phyloP scores from a whole-genome alignment of 2,113 vertebrate species.

The Australoheros scitulus region DNA sequence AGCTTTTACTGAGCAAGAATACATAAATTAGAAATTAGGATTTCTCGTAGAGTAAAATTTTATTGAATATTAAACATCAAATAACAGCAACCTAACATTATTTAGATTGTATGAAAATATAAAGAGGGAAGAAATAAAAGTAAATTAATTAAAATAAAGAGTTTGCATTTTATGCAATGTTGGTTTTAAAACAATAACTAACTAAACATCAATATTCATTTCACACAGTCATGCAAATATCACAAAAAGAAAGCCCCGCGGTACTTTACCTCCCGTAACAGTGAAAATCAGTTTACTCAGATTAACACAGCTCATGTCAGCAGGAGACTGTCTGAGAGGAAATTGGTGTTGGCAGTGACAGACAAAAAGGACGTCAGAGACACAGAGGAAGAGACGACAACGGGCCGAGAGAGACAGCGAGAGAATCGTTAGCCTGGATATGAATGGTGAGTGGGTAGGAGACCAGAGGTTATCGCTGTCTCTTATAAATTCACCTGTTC shows the following conservation, averaged over 20 bases:
- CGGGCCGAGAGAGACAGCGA: background rate
- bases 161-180: too few species aligned
- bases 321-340: background rate
- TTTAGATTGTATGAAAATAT: background rate
- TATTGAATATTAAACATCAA: background rate
- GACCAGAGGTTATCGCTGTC: conserved; percentile 38
- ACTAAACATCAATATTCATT: background rate
- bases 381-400: background rate
- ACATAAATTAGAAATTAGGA: background rate
- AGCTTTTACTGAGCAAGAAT: background rate
- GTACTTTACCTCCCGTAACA: background rate
- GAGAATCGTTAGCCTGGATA: background rate
- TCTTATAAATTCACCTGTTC: conserved; percentile 19
- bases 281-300: background rate
- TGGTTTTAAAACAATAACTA: background rate
- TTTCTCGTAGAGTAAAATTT: background rate
- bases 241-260: background rate
- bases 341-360: conserved; percentile 1
- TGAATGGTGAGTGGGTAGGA: conserved; percentile 19
- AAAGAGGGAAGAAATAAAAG: background rate
- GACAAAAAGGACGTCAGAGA: background rate
- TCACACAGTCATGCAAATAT: background rate
- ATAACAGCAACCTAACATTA: background rate
- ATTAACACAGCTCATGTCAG: background rate
- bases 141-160: background rate